Evolutionary conservation across 2,113 vertebrate genomes (phyloP), one percentile per base, ranked within the genome.

Genomic region (Hylia prasina): DNA sequence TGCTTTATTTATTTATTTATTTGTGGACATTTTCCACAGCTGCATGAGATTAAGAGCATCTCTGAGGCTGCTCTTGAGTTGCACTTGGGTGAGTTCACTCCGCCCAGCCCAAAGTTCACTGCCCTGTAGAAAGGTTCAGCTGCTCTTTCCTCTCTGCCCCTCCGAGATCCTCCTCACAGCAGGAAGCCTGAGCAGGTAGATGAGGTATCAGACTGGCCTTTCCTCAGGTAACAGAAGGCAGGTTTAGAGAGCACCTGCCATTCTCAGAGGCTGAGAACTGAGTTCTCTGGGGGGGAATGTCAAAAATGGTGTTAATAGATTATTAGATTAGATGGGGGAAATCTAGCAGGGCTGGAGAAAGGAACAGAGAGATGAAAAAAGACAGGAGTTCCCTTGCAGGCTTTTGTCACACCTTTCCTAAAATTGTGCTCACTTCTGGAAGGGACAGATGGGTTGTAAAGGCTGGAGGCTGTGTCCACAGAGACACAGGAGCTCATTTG

Each of bases 91-190:
- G 45, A 35, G 50, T 39, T 72, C 37, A 30, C 8, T 31, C 37
- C 65, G 25, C 35, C 35, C 75, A 70, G 30, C 58, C 66, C 53
- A 4, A 64, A 90, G 71, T 14, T 82, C 79, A 31, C 27, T 27
- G 30, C 27, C 1, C 6, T 0, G 2, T 5, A 8, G 28, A 47
- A 31, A 50, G 20, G 23, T 54, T 72, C 68, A 24, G 30, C 11
- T 42, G 25, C 16, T 86, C 45, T 80, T 70, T 50, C 8, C n/a
- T 42, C 18, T 51, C 48, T 44, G 2, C 24, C 72, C 33, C 61
- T 31, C 4, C 0, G 0, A 60, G 60, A 28, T 7, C 21, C 44
- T 88, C 21, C 40, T 25, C 42, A 18, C 37, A 64, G 37, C n/a
- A n/a, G 64, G 31, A 65, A 51, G 45, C 48, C 71, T 90, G 54